These are phyloP conservation scores for Protomyctophum bolini DNA, from an alignment of 2,113 vertebrate genomes.

Conservation along the genomic window DNA sequence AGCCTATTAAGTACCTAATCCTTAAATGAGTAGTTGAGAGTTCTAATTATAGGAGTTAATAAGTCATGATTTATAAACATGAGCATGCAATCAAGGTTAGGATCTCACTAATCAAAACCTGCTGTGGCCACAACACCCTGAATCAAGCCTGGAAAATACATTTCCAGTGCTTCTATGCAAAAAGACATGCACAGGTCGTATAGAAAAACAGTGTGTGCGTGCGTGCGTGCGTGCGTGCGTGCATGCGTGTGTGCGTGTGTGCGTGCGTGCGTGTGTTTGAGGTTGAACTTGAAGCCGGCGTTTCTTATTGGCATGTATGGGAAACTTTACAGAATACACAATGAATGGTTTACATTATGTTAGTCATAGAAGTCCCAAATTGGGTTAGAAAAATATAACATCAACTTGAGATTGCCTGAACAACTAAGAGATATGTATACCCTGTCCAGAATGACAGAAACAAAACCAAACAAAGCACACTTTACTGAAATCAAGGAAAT, in stretches of 20 bases:
- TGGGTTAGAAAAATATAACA: background rate
- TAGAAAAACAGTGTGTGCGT: background rate
- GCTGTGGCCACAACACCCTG: conserved; percentile 55
- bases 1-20: conserved; percentile 38
- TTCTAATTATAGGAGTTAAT: conserved; percentile 58
- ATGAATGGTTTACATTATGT: no score
- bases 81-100: conserved; percentile 52
- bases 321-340: background rate
- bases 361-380: no score
- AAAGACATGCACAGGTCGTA: conserved; percentile 23
- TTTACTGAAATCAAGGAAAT: background rate
- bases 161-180: conserved; percentile 39
- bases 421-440: background rate
- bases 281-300: conserved; percentile 1
- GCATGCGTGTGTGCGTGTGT: background rate
- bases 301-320: background rate
- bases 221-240: no score
- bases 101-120: conserved; percentile 67
- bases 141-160: conserved; percentile 63
- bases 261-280: conserved; percentile 10
- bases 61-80: conserved; percentile 65
- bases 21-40: conserved; percentile 43
- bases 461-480: background rate
- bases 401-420: background rate
- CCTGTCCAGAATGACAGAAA: background rate